A percentile compares a stretch with the other conserved stretches of the same genome.
Evolutionary conservation across 2,888 invertebrate genomes (phyloP).

Genomic region (Dione vanillae): DNA sequence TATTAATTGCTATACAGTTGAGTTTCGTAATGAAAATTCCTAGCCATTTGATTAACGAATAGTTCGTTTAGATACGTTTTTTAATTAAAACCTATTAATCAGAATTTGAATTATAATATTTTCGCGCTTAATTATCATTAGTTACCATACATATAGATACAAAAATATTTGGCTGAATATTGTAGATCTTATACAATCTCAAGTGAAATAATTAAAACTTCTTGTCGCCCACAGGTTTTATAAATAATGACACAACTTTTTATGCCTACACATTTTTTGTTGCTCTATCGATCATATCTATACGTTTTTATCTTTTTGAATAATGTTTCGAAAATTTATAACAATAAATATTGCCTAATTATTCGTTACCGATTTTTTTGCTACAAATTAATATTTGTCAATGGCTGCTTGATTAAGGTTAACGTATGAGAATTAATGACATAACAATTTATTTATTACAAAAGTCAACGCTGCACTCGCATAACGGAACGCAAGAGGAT

Average conservation of each 20-base stretch:
- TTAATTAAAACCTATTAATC: conserved; percentile 38
- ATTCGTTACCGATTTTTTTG: background rate
- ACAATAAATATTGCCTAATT: background rate
- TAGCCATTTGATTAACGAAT: conserved; percentile 35
- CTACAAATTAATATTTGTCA: background rate
- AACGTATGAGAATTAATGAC: background rate
- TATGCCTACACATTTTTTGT: conserved; percentile 17
- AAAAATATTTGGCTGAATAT: conserved; percentile 21
- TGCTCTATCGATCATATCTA: conserved; percentile 24
- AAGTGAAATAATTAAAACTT: conserved; percentile 20
- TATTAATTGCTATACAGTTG: conserved; percentile 41
- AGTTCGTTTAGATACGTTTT: conserved; percentile 35
- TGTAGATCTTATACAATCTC: conserved; percentile 8
- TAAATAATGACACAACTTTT: conserved; percentile 23
- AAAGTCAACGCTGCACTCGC: conserved; percentile 50
- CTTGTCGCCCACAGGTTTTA: conserved; percentile 19
- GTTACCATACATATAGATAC: conserved; percentile 15
- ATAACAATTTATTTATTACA: conserved; percentile 7
- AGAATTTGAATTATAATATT: conserved; percentile 36
- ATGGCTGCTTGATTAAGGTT: background rate
- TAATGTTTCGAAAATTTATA: conserved; percentile 8
- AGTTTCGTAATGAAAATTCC: conserved; percentile 38
- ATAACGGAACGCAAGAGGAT: conserved; percentile 79
- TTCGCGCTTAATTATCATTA: conserved; percentile 33
- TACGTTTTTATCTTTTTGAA: conserved; percentile 14